Evolutionary conservation across 2,888 invertebrate species (phyloP).

Genomic region (Colostygia pectinataria): DNA sequence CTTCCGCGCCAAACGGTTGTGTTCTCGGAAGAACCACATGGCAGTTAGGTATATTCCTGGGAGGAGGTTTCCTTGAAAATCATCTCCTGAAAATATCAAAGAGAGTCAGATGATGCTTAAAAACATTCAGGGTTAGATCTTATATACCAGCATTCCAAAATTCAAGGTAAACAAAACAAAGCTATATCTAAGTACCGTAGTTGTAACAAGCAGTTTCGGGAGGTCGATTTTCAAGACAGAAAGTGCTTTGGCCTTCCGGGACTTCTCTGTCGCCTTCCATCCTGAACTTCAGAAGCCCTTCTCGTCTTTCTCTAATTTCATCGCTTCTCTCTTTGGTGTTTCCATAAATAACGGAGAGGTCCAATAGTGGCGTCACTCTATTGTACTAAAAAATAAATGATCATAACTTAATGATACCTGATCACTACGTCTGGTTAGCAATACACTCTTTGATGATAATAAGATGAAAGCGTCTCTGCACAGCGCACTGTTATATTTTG

Average conservation of each 20-base stretch:
- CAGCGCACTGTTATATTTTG: too few relatives aligned
- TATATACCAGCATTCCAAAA: too few relatives aligned
- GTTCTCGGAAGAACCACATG: conserved; percentile 83
- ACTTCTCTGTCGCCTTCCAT: conserved; percentile 43
- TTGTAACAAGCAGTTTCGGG: conserved; percentile 33
- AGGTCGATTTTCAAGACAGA: conserved; percentile 39
- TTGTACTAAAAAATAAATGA: conserved; percentile 37
- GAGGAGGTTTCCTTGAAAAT: conserved; percentile 35
- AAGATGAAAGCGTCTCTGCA: too few relatives aligned
- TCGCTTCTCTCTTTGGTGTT: conserved; percentile 29
- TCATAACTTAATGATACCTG: too few relatives aligned
- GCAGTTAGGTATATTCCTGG: conserved; percentile 36
- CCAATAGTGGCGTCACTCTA: conserved; percentile 43
- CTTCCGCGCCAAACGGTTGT: conserved; percentile 82
- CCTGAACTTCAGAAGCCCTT: conserved; percentile 43
- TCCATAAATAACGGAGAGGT: conserved; percentile 44
- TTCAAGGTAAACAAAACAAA: too few relatives aligned
- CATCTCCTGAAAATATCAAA: conserved; percentile 32
- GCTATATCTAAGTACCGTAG: too few relatives aligned
- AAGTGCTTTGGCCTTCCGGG: conserved; percentile 29
- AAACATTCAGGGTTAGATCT: too few relatives aligned
- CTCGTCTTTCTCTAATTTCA: conserved; percentile 33
- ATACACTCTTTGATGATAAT: too few relatives aligned
- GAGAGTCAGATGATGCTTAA: background rate
- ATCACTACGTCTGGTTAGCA: too few relatives aligned